These are phyloP conservation scores for Patiria miniata DNA, from an alignment of 35 echinoderm and acorn worm species.

Conservation along the genomic window DNA sequence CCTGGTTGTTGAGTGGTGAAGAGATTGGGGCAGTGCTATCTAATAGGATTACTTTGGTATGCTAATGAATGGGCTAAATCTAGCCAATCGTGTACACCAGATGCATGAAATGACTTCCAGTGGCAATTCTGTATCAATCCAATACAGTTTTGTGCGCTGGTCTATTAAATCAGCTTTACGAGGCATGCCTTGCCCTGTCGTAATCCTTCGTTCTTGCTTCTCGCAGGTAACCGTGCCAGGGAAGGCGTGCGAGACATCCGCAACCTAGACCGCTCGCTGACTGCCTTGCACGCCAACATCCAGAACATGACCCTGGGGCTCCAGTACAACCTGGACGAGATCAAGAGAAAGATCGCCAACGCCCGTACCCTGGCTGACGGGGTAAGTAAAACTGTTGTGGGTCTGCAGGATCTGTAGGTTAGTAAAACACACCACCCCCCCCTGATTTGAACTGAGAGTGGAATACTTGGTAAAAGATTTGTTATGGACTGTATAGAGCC, in stretches of 20 bases:
- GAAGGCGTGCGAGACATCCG: constrained; percentile 31
- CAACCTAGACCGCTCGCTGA: constrained; percentile 45
- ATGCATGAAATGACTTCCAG: too few relatives aligned
- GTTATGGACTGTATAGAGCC: too few relatives aligned
- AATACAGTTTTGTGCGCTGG: too few relatives aligned
- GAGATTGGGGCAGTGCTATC: too few relatives aligned
- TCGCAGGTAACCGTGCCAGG: constrained; percentile 42
- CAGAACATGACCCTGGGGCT: constrained; percentile 60
- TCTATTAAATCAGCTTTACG: too few relatives aligned
- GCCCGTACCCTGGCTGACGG: constrained; percentile 77
- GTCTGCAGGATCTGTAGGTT: not conserved
- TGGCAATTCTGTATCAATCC: too few relatives aligned
- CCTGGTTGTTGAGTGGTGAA: too few relatives aligned
- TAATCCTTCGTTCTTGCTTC: not conserved
- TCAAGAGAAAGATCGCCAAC: constrained; percentile 73
- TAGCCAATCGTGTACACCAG: too few relatives aligned
- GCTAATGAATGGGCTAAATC: too few relatives aligned
- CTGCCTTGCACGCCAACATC: constrained; percentile 46
- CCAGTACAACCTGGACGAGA: constrained; percentile 55
- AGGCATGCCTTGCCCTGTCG: too few relatives aligned
- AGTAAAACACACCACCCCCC: not conserved
- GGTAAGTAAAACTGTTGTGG: constrained; percentile 35
- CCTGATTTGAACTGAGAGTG: not conserved
- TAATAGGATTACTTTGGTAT: too few relatives aligned
- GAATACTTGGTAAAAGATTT: too few relatives aligned